A percentile compares a stretch with the other conserved stretches of the same genome.
phyloP scores from a whole-genome alignment of 1,140 invertebrate genomes.

The Drosophila yakuba region DNA sequence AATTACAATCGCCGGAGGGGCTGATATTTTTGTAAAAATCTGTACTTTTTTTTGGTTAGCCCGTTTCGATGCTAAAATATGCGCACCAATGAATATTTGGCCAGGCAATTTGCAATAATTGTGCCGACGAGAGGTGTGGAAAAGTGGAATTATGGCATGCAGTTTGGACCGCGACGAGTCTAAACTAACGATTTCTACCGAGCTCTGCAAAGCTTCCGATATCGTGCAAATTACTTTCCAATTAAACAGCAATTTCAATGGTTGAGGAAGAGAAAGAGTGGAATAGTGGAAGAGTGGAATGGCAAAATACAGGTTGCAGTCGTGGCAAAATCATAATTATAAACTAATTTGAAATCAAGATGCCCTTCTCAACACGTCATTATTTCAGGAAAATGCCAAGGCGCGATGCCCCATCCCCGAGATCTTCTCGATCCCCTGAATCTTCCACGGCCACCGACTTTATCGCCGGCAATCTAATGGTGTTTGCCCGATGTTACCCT shows the following conservation, averaged over 20 bases:
- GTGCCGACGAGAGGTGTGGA: constrained; percentile 6
- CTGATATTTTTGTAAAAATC: constrained; percentile 1
- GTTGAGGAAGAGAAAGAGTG: constrained; percentile 34
- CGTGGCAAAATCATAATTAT: constrained; percentile 67
- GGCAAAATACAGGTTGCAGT: constrained; percentile 42
- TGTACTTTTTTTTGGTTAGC: constrained; percentile 1
- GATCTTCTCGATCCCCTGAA: constrained; percentile 1
- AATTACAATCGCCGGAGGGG: constrained; percentile 36
- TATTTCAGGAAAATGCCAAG: constrained; percentile 57
- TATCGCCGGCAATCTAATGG: constrained; percentile 64
- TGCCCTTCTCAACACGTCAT: constrained; percentile 73
- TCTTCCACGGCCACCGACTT: constrained; percentile 20
- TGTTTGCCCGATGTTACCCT: constrained; percentile 45
- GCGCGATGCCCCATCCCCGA: constrained; percentile 8
- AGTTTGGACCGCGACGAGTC: constrained; percentile 29
- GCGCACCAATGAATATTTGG: constrained; percentile 50
- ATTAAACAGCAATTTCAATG: constrained; percentile 61
- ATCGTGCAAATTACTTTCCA: constrained; percentile 53
- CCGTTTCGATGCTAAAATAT: constrained; percentile 43
- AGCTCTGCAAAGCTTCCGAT: constrained; percentile 23
- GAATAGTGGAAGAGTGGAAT: constrained; percentile 16
- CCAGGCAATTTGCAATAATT: constrained; percentile 13
- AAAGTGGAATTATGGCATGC: constrained; percentile 30
- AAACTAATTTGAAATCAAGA: constrained; percentile 74
- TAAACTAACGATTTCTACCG: constrained; percentile 23